These are phyloP conservation scores for Dicaeum eximium DNA, from an alignment of 2,113 vertebrate genomes.

Conservation along the genomic window DNA sequence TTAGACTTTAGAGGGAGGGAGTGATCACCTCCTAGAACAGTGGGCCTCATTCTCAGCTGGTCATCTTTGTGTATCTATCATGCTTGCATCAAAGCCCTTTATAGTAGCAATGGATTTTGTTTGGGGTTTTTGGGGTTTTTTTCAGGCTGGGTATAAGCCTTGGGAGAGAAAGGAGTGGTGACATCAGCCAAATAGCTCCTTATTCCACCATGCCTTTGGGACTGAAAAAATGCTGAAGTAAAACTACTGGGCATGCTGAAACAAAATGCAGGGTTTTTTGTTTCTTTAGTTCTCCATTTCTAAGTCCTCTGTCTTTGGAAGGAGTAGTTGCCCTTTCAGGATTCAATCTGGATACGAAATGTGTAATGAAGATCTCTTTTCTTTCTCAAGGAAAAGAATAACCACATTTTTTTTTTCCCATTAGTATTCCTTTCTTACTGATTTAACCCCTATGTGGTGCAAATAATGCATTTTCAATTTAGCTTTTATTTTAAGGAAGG, in stretches of 20 bases:
- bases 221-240: neutral
- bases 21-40: neutral
- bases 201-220: neutral
- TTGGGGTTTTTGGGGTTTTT: neutral
- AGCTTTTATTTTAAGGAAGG: neutral
- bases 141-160: neutral
- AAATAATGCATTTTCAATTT: neutral
- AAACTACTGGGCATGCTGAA: neutral
- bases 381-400: neutral
- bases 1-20: neutral
- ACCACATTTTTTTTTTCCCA: neutral
- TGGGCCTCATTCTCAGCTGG: neutral
- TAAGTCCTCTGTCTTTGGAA: neutral
- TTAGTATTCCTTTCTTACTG: neutral
- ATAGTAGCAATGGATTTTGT: neutral
- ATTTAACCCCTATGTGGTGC: neutral
- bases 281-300: neutral
- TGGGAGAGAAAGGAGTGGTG: neutral
- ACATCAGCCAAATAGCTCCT: neutral
- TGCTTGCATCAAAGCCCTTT: neutral
- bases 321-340: neutral
- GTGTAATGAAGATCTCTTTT: neutral
- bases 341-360: neutral
- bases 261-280: neutral
- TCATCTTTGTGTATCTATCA: neutral